Evolutionary conservation across 1,140 invertebrate genomes (phyloP).

Genomic region (Heliconius hewitsoni): DNA sequence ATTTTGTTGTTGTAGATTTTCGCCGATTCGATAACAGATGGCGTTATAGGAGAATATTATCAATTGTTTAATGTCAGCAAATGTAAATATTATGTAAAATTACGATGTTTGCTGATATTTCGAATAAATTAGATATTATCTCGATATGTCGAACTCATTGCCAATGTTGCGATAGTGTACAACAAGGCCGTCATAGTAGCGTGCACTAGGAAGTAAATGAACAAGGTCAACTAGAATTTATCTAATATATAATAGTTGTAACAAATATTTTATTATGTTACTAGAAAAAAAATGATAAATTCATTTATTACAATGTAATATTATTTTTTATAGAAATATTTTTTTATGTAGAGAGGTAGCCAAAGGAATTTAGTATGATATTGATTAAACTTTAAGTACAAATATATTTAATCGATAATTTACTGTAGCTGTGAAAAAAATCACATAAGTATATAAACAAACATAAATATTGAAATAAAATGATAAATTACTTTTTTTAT

Average conservation of each 20-base stretch:
- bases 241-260: conserved; percentile 35
- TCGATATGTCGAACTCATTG: conserved; percentile 51
- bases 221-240: conserved; percentile 49
- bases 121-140: conserved; percentile 40
- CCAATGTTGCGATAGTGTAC: conserved; percentile 51
- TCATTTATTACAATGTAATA: neutral
- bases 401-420: too few relatives aligned
- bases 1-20: neutral
- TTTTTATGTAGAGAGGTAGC: too few relatives aligned
- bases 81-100: conserved; percentile 37
- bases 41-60: conserved; percentile 33
- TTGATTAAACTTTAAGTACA: too few relatives aligned
- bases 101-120: conserved; percentile 28
- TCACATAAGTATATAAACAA: too few relatives aligned
- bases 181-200: conserved; percentile 53
- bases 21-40: conserved; percentile 42
- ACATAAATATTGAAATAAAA: too few relatives aligned
- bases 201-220: conserved; percentile 56
- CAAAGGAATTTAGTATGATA: too few relatives aligned
- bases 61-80: conserved; percentile 23
- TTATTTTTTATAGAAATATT: too few relatives aligned
- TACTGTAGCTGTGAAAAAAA: too few relatives aligned
- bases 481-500: too few relatives aligned
- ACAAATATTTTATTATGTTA: conserved; percentile 34
- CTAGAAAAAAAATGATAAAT: neutral